Evolutionary conservation across 1,140 invertebrate genomes (phyloP).

Genomic region (Ceratosolen solmsi): DNA sequence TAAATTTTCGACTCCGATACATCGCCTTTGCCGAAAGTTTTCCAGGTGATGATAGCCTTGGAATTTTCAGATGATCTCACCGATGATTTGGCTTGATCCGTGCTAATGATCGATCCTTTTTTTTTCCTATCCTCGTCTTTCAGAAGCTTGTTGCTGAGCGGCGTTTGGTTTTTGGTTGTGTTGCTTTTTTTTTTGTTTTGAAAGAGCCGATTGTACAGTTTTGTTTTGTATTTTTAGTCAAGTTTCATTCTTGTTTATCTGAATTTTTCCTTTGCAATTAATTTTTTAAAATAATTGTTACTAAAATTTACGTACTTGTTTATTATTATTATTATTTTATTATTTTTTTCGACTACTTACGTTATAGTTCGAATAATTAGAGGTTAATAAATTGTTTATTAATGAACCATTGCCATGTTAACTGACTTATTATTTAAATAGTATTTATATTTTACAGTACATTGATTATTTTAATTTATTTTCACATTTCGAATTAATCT

Average conservation of each 20-base stretch:
- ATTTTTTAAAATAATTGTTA: background rate
- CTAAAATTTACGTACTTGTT: background rate
- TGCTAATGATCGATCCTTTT: background rate
- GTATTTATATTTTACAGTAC: background rate
- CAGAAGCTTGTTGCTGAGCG: conserved; percentile 1
- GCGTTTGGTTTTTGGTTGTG: background rate
- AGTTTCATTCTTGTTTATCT: background rate
- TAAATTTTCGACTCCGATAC: too few species aligned
- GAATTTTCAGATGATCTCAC: background rate
- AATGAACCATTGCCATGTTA: background rate
- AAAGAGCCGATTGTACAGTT: background rate
- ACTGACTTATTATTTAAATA: background rate
- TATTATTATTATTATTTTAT: background rate
- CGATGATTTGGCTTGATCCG: background rate
- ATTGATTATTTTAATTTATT: too few species aligned
- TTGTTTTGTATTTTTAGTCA: background rate
- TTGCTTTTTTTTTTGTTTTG: conserved; percentile 2
- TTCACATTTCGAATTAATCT: background rate
- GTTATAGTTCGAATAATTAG: background rate
- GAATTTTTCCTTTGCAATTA: too few species aligned
- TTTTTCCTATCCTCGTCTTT: background rate
- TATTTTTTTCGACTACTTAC: background rate
- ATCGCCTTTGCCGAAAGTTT: background rate
- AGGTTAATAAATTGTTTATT: conserved; percentile 31
- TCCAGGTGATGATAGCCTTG: background rate